phyloP scores from a whole-genome alignment of 2,113 vertebrate genomes.

The Salvelinus fontinalis region DNA sequence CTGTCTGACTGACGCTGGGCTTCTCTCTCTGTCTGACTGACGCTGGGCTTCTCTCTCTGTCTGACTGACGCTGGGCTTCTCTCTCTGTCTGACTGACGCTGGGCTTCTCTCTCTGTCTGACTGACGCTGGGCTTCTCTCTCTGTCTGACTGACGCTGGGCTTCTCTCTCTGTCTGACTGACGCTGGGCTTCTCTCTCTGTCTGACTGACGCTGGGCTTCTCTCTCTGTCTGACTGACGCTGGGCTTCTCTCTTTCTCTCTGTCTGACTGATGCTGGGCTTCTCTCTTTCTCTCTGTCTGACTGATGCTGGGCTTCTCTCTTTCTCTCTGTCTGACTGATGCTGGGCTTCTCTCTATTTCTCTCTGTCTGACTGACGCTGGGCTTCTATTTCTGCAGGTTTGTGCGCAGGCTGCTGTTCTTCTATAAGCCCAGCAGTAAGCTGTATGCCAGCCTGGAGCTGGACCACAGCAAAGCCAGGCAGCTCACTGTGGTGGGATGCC shows the following conservation, averaged over 20 bases:
- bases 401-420: constrained; percentile 83
- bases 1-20: neutral
- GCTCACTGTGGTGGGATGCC: constrained; percentile 83
- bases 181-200: no score
- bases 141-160: neutral
- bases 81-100: neutral
- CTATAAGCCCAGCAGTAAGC: constrained; percentile 85
- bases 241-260: neutral
- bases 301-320: neutral
- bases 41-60: neutral
- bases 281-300: neutral
- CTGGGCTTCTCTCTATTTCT: neutral
- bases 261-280: neutral
- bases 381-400: constrained; percentile 67
- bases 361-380: neutral
- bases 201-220: neutral
- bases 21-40: neutral
- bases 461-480: constrained; percentile 81
- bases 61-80: neutral
- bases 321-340: neutral
- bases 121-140: no score
- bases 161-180: neutral
- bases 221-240: neutral
- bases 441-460: constrained; percentile 81
- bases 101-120: no score